Evolutionary conservation across 2,113 vertebrate species (phyloP).

Genomic region (Protomyctophum bolini): DNA sequence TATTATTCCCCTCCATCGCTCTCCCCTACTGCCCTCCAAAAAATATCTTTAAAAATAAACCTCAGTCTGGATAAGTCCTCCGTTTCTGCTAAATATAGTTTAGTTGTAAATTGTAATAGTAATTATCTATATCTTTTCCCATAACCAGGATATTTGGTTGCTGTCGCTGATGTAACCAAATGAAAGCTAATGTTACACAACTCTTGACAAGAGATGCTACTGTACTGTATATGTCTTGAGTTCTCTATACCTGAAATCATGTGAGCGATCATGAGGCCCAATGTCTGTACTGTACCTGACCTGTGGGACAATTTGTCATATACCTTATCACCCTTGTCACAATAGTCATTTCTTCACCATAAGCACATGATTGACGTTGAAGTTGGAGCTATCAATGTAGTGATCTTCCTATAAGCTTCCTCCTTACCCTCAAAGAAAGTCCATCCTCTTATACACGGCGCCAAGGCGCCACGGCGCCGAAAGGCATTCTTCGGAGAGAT

Average conservation of each 20-base stretch:
- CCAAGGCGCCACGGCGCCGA: slow-evolving; percentile 32
- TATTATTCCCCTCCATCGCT: no score
- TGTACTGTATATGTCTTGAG: background rate
- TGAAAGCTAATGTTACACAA: background rate
- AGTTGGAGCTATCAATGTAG: slow-evolving; percentile 9
- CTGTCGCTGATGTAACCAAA: background rate
- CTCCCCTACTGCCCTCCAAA: no score
- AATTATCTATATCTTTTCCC: no score
- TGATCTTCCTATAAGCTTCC: slow-evolving; percentile 22
- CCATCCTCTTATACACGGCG: slow-evolving; percentile 20
- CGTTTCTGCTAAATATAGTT: no score
- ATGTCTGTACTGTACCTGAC: background rate
- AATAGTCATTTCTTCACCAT: slow-evolving; percentile 13
- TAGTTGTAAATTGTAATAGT: no score
- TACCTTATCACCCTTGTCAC: slow-evolving; percentile 17
- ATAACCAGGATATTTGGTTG: no score
- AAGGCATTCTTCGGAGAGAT: background rate
- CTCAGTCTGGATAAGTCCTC: no score
- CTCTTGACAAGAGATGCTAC: slow-evolving; percentile 5
- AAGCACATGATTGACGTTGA: background rate
- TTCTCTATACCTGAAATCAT: background rate
- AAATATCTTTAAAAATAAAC: no score
- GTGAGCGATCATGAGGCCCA: slow-evolving; percentile 21
- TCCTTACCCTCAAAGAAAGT: no score
- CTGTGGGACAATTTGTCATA: slow-evolving; percentile 33